These are phyloP conservation scores for Sialia sialis DNA, from an alignment of 2,113 vertebrate species.

Conservation along the genomic window DNA sequence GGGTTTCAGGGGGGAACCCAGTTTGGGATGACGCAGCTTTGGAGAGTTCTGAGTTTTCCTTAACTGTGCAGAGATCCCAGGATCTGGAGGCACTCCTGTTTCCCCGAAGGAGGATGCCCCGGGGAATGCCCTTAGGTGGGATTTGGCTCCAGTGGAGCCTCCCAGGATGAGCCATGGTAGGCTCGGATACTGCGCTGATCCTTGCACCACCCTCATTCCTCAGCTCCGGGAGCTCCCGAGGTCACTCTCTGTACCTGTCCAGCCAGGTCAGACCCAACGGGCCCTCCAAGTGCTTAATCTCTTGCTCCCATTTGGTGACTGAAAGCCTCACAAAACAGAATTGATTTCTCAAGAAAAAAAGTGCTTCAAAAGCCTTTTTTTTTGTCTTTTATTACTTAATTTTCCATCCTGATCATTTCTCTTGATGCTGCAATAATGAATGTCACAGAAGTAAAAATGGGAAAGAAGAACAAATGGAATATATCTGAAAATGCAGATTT, in stretches of 20 bases:
- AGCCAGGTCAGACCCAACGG: not conserved
- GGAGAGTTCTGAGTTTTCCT: not conserved
- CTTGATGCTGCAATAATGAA: not conserved
- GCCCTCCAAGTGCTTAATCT: not conserved
- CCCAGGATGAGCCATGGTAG: not conserved
- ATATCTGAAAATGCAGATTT: not conserved
- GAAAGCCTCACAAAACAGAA: not conserved
- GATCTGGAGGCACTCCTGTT: not conserved
- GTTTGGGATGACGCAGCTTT: not conserved
- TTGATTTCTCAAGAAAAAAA: not conserved
- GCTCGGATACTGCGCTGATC: not conserved
- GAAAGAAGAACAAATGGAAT: not conserved
- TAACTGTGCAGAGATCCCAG: not conserved
- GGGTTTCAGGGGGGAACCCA: not conserved
- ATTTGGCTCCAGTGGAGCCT: not conserved
- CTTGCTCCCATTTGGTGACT: no score
- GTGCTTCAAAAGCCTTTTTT: not conserved
- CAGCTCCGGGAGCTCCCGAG: not conserved
- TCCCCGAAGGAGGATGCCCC: not conserved
- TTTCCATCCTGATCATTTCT: not conserved
- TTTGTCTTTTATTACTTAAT: not conserved
- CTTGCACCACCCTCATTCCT: not conserved
- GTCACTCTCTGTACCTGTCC: no score
- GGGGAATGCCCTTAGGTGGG: not conserved
- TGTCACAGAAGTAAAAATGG: not conserved